These are phyloP conservation scores for Elephas maximus DNA, from an alignment of 2,113 vertebrate species.

Conservation along the genomic window DNA sequence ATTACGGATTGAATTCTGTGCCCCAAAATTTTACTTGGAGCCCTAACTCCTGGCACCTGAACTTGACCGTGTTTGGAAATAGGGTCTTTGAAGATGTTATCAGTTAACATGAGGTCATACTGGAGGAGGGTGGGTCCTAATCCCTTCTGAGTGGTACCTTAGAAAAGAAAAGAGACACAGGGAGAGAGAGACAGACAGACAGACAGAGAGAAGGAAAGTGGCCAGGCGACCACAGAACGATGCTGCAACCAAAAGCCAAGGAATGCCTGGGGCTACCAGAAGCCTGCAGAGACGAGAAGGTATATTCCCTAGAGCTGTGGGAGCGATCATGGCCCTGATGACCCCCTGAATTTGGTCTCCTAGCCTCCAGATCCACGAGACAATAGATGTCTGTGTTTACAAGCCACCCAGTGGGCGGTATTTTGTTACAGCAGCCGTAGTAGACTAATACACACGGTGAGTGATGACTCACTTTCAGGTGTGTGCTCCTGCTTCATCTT, in stretches of 20 bases:
- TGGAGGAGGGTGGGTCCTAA: background rate
- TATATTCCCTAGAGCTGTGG: background rate
- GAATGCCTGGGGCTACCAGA: background rate
- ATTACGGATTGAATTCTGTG: background rate
- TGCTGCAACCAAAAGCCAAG: background rate
- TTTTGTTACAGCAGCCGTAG: background rate
- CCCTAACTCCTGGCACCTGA: background rate
- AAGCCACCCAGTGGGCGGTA: background rate
- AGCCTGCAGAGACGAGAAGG: background rate
- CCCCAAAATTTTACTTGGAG: background rate
- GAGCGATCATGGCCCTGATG: background rate
- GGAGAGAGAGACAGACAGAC: background rate
- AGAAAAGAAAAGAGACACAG: background rate
- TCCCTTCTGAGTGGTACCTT: background rate
- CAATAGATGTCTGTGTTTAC: background rate
- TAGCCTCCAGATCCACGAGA: background rate
- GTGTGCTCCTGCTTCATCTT: background rate
- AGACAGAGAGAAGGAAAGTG: background rate
- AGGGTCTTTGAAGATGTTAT: background rate
- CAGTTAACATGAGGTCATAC: background rate
- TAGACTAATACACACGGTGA: background rate
- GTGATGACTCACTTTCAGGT: accelerated
- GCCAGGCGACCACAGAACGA: background rate
- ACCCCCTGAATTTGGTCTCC: background rate
- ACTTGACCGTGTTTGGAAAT: background rate